Base-by-base conservation (phyloP, 1,140 invertebrate genomes). In the Bactericera cockerelli region DNA sequence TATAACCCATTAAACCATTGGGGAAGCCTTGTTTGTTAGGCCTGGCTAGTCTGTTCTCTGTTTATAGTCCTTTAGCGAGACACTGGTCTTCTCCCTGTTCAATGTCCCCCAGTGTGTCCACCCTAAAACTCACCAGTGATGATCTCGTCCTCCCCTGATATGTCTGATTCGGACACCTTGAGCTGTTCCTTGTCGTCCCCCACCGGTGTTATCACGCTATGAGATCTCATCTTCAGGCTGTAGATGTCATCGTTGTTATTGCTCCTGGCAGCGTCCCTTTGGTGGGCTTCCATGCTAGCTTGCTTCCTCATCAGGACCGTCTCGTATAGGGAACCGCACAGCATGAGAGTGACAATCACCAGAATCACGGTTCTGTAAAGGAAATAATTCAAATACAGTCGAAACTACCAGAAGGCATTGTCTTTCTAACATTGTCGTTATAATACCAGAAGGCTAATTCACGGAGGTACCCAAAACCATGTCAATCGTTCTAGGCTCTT, bases 281-380 rank as follows among this genome's bases (percentile, higher is more conserved):
- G 38, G 11, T 26, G 59, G 55, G 70, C 70, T n/a, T 49, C 56
- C 21, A 72, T 72, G 1, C 56, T 26, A 8, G 16, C 61, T 28
- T 3, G 64, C 13, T 59, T 65, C 21, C 62, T 67, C 59, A 67
- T 64, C 58, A 65, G 69, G 65, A 70, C 67, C 57, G 68, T 59
- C 58, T 81, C 79, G 69, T 79, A 81, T 1, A 74, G 49, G 0
- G 77, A 76, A 3, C 79, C 77, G n/a, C 73, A 67, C 6, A 79
- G 26, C 76, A 81, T 81, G 67, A 80, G 67, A 2, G 76, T n/a
- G 1, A 73, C 4, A 14, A 79, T 72, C 0, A 71, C 53, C 3
- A 71, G 63, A 11, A 70, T 69, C 1, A 76, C 70, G 1, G 71
- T 67, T 19, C 77, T 81, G 71, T 33, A 73, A 74, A 0, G 1